Evolutionary conservation across 2,888 invertebrate species (phyloP), one percentile per base, ranked within the genome.

Genomic region (Andricus quercusramuli): DNA sequence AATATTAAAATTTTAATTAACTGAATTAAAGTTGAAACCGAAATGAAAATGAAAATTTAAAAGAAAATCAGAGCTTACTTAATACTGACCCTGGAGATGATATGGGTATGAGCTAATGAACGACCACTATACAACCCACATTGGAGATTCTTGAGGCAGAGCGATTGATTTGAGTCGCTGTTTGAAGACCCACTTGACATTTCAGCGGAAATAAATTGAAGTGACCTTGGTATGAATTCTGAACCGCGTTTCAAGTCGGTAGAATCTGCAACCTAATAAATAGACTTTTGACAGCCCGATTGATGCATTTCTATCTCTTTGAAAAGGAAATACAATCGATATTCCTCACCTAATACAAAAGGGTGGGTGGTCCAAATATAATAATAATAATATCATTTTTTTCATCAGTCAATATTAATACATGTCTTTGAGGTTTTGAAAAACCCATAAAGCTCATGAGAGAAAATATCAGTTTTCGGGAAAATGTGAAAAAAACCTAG

Each of bases 141-240:
- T 70, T 20, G n/a, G 6, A 56, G 51, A 74, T 74, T 74, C n/a
- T 51, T 22, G 51, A 56, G 56, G 15, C 74, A 74, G 51, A 29
- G 37, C 56, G 56, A 74, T 74, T 74, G 74, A 70, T 70, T 70
- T 32, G 51, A 51, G 70, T 70, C 47, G 47, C 15, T 70, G 70
- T 51, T 70, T 47, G 32, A 56, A 56, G 32, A 74, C 51, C 74
- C 56, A 37, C 74, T 74, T 74, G 56, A 51, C 74, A 74, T 74
- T 74, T 56, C 56, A 74, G 56, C 51, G 56, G 56, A 74, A 56
- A 56, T 74, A 74, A 70, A 74, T 56, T 74, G n/a, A 74, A 74
- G 56, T 74, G 74, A 56, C 56, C 74, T 74, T 74, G 74, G 1
- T 74, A 74, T 56, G 74, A 56, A 74, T 74, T 74, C 56, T 74